Conservation (phyloP, 2,797 vertebrate species). For the Danio aesculapii region DNA sequence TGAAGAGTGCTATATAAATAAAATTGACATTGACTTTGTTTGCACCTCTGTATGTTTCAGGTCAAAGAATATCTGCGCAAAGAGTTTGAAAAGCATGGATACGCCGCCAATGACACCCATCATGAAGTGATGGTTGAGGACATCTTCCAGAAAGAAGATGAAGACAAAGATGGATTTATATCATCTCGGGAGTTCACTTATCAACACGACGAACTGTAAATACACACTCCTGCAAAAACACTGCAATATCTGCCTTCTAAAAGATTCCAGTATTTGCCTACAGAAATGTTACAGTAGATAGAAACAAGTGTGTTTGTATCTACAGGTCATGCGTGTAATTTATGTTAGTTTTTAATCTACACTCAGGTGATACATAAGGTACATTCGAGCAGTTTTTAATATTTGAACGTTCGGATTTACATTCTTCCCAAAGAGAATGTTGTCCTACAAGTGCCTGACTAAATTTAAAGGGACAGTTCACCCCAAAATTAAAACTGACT, state of each 20-base stretch:
- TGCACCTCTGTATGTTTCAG: slow-evolving; percentile 69
- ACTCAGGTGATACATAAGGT: slow-evolving; percentile 1
- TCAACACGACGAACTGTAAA: slow-evolving; percentile 92
- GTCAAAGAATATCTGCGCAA: slow-evolving; percentile 93
- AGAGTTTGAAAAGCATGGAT: slow-evolving; percentile 93
- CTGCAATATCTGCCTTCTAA: slow-evolving; percentile 25
- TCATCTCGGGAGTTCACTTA: slow-evolving; percentile 97
- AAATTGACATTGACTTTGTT: too few relatives aligned
- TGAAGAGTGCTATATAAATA: too few relatives aligned
- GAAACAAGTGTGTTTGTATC: not conserved
- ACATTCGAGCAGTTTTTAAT: not conserved
- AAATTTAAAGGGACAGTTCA: too few relatives aligned
- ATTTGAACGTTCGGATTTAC: slow-evolving; percentile 2
- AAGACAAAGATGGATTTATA: slow-evolving; percentile 94
- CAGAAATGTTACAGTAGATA: slow-evolving; percentile 9
- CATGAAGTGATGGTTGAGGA: slow-evolving; percentile 91
- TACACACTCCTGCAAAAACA: not conserved
- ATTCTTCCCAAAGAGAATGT: not conserved
- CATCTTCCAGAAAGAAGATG: slow-evolving; percentile 95
- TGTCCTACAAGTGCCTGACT: not conserved
- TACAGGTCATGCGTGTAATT: slow-evolving; percentile 5
- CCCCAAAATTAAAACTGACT: too few relatives aligned
- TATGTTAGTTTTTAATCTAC: not conserved
- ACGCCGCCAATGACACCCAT: slow-evolving; percentile 91
- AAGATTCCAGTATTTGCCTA: not conserved